Evolutionary conservation across 2,797 vertebrate genomes (phyloP).

Genomic region (Manis pentadactyla): DNA sequence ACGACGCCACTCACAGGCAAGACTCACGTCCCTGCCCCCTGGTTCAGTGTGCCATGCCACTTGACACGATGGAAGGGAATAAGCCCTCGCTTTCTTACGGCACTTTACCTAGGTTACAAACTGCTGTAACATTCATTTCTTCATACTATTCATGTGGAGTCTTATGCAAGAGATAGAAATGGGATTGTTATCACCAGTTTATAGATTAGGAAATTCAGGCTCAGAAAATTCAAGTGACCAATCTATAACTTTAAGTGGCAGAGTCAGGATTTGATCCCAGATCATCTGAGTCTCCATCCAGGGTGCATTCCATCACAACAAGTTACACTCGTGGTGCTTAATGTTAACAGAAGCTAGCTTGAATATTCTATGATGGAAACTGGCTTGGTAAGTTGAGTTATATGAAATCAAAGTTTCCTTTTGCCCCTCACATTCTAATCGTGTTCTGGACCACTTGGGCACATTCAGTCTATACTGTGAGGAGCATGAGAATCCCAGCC

Average conservation of each 20-base stretch:
- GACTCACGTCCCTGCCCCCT: neutral
- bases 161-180: neutral
- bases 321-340: neutral
- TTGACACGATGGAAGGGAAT: neutral
- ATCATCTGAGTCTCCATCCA: neutral
- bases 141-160: neutral
- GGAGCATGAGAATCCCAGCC: neutral
- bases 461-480: neutral
- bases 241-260: neutral
- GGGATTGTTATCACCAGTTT: neutral
- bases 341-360: neutral
- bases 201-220: neutral
- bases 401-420: neutral
- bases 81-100: neutral
- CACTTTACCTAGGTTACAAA: neutral
- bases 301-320: neutral
- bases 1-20: neutral
- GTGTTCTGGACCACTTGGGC: neutral
- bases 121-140: neutral
- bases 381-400: neutral
- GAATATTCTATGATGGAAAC: neutral
- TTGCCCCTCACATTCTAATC: neutral
- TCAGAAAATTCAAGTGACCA: neutral
- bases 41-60: rapidly evolving
- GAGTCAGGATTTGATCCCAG: neutral